These are phyloP conservation scores for Azemiops feae DNA, from an alignment of 2,113 vertebrate species.

Conservation along the genomic window DNA sequence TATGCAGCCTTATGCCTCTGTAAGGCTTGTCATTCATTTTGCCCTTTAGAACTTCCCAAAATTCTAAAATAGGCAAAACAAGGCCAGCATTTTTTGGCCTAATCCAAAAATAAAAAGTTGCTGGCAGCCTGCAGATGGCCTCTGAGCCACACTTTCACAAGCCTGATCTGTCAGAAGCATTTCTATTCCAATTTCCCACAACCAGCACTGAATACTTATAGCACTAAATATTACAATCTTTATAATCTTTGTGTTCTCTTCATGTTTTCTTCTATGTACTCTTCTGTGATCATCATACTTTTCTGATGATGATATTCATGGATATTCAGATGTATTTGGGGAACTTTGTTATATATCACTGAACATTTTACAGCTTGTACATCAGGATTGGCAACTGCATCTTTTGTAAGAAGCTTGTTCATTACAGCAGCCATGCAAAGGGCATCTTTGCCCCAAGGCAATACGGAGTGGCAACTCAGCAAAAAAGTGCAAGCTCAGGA, in stretches of 20 bases:
- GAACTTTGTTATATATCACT: background rate
- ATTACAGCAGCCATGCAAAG: background rate
- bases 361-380: background rate
- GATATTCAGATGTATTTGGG: background rate
- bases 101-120: background rate
- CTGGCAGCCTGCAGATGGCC: background rate
- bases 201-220: background rate
- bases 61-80: background rate
- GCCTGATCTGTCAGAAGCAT: background rate
- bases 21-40: background rate
- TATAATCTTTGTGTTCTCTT: background rate
- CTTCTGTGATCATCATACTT: background rate
- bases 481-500: background rate
- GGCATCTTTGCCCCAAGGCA: background rate
- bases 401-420: background rate
- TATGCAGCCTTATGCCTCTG: background rate
- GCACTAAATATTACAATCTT: background rate
- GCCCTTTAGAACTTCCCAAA: background rate
- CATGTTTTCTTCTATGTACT: background rate
- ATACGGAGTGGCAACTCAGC: background rate
- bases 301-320: no score
- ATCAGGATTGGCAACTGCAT: background rate
- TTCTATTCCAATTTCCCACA: background rate
- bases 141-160: background rate
- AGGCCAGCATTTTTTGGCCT: background rate